Conservation (phyloP, 2,888 invertebrate genomes). For the Pachymerium ferrugineum region DNA sequence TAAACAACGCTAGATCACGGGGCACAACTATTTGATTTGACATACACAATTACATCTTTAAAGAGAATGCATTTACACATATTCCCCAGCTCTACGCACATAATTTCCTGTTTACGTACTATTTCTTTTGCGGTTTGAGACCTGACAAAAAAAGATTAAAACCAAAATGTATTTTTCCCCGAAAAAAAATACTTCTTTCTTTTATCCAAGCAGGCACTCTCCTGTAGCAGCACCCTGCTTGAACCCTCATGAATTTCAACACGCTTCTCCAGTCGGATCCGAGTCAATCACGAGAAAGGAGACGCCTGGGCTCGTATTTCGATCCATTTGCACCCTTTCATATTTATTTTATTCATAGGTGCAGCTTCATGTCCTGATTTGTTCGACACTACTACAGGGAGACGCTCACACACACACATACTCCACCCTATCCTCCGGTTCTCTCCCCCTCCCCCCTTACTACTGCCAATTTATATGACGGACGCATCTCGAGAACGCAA, state of each 20-base stretch:
- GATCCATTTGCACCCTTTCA: constrained; percentile 13
- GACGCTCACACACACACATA: neutral
- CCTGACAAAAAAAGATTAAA: too few relatives aligned
- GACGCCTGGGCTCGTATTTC: constrained; percentile 10
- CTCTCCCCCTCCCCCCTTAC: neutral
- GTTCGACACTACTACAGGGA: neutral
- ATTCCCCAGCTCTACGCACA: too few relatives aligned
- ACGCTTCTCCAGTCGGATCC: neutral
- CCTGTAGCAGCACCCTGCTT: neutral
- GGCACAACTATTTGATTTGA: too few relatives aligned
- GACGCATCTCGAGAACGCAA: constrained; percentile 21
- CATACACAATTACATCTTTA: too few relatives aligned
- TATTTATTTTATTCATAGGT: constrained; percentile 27
- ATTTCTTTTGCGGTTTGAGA: too few relatives aligned
- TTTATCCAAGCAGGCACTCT: too few relatives aligned
- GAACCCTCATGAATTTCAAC: neutral
- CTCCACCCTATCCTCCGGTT: neutral
- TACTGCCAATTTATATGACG: constrained; percentile 5
- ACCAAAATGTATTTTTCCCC: too few relatives aligned
- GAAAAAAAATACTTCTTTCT: too few relatives aligned
- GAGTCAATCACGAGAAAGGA: neutral
- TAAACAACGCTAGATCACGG: too few relatives aligned
- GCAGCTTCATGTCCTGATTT: constrained; percentile 25
- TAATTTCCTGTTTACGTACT: too few relatives aligned
- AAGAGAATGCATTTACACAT: too few relatives aligned